Conservation (phyloP, 2,797 vertebrate species). For the Antrozous pallidus region DNA sequence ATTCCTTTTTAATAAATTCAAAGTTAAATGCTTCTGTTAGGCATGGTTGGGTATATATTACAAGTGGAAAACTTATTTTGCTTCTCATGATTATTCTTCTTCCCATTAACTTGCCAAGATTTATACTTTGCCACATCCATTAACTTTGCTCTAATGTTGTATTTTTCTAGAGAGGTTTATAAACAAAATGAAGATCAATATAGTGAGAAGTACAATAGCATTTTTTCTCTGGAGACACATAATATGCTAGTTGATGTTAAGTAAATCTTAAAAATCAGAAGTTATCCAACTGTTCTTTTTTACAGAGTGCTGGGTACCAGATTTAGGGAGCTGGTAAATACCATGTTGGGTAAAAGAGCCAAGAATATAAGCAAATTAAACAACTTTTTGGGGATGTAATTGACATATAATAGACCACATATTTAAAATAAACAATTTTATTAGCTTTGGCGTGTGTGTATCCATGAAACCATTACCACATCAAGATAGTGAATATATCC, state of each 20-base stretch:
- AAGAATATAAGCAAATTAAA: not conserved
- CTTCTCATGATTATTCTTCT: slow-evolving; percentile 19
- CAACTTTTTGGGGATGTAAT: not conserved
- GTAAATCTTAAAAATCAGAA: slow-evolving; percentile 26
- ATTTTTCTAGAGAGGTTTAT: slow-evolving; percentile 16
- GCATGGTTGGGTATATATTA: not conserved
- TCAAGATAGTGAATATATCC: not conserved
- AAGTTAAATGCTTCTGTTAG: not conserved
- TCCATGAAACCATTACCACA: not conserved
- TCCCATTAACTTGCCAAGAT: not conserved
- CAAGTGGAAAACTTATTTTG: slow-evolving; percentile 31
- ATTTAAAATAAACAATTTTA: slow-evolving; percentile 50
- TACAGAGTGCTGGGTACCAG: not conserved
- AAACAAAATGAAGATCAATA: not conserved
- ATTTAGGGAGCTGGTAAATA: not conserved
- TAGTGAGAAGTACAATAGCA: not conserved
- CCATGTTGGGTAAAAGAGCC: not conserved
- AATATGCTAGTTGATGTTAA: slow-evolving; percentile 32
- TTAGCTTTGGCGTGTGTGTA: not conserved
- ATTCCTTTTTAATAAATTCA: not conserved
- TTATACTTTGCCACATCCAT: slow-evolving; percentile 11
- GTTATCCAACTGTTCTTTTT: not conserved
- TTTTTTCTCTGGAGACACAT: slow-evolving; percentile 4
- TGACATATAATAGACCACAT: not conserved
- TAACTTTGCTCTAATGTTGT: not conserved